These are phyloP conservation scores for Malthinus seriepunctatus DNA, from an alignment of 2,888 invertebrate species.

Conservation along the genomic window DNA sequence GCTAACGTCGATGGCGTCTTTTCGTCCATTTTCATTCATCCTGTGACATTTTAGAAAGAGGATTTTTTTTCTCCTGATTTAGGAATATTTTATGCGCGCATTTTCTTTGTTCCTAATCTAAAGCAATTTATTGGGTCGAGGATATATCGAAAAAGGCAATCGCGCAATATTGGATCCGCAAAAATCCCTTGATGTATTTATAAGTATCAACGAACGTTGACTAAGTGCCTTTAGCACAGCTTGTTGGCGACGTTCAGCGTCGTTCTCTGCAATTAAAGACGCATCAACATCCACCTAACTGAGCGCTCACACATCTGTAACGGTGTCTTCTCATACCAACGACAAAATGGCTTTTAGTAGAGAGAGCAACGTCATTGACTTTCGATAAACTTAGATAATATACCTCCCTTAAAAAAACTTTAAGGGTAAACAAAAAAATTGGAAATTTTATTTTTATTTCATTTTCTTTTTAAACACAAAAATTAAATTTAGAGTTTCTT, in stretches of 20 bases:
- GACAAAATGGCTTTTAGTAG: slow-evolving; percentile 6
- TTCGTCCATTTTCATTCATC: slow-evolving; percentile 12
- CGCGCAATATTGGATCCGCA: slow-evolving; percentile 18
- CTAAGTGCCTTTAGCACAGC: slow-evolving; percentile 24
- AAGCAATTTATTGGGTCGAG: slow-evolving; percentile 20
- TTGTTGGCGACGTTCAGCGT: slow-evolving; percentile 21
- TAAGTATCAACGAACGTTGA: slow-evolving; percentile 24
- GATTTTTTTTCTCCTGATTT: slow-evolving; percentile 20
- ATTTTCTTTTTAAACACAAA: neutral
- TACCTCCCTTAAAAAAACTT: neutral
- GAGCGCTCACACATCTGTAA: slow-evolving; percentile 20
- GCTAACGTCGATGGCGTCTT: slow-evolving; percentile 11
- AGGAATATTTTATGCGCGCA: slow-evolving; percentile 13
- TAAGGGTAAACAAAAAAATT: too few species aligned
- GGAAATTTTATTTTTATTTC: neutral
- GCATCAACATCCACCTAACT: slow-evolving; percentile 28
- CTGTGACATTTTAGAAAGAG: slow-evolving; percentile 6
- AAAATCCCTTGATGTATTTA: slow-evolving; percentile 30
- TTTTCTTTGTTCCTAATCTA: slow-evolving; percentile 22
- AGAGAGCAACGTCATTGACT: neutral
- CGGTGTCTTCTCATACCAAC: slow-evolving; percentile 11
- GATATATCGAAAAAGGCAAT: slow-evolving; percentile 17
- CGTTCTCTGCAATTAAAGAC: slow-evolving; percentile 32
- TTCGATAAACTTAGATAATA: slow-evolving; percentile 8
- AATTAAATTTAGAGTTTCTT: neutral